phyloP scores from a whole-genome alignment of 2,888 invertebrate species.

The Xanthia togata region DNA sequence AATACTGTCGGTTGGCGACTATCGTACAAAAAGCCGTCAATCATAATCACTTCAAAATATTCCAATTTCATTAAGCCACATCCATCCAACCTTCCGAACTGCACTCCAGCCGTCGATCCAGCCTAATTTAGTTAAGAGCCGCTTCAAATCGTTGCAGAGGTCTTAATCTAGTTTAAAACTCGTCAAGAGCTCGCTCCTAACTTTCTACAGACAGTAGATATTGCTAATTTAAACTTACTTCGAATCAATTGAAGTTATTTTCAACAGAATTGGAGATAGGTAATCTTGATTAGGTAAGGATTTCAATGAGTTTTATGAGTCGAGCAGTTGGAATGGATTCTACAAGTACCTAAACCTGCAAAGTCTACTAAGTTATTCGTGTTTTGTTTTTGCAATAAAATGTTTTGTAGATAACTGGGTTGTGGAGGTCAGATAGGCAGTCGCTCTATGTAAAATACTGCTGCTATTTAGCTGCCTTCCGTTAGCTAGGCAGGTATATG shows the following conservation, averaged over 20 bases:
- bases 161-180: constrained; percentile 47
- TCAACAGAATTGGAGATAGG: constrained; percentile 2
- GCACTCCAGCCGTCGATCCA: constrained; percentile 19
- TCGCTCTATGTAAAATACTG: neutral
- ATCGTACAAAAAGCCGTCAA: neutral
- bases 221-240: constrained; percentile 27
- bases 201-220: constrained; percentile 27
- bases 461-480: neutral
- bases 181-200: constrained; percentile 17
- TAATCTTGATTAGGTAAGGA: neutral
- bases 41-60: constrained; percentile 5
- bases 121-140: constrained; percentile 38
- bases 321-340: neutral
- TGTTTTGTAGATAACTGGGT: neutral
- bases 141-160: constrained; percentile 26
- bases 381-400: neutral
- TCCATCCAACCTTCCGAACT: constrained; percentile 4
- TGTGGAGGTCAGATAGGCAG: too few relatives aligned
- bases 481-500: neutral
- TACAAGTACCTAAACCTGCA: neutral
- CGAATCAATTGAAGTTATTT: constrained; percentile 19
- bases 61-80: neutral
- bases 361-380: neutral
- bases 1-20: neutral
- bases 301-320: neutral